Evolutionary conservation across 2,113 vertebrate genomes (phyloP).

Genomic region (Leptobrachium ailaonicum): DNA sequence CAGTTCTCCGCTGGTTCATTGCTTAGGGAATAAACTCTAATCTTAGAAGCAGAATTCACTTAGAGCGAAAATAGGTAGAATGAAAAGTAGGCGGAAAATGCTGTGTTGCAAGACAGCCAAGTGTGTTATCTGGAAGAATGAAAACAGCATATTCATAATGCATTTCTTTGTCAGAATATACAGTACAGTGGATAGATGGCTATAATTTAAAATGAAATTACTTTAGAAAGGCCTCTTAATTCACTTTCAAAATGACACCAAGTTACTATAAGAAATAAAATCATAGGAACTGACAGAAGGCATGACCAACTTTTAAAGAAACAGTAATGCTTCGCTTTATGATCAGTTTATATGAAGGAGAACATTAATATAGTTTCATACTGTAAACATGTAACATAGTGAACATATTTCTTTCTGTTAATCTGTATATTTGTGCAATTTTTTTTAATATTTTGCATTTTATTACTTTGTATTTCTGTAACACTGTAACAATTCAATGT

Average conservation of each 20-base stretch:
- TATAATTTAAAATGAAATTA: constrained; percentile 24
- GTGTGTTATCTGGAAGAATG: constrained; percentile 29
- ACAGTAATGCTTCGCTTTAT: no score
- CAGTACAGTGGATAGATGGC: constrained; percentile 38
- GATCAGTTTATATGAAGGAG: no score
- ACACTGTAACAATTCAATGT: no score
- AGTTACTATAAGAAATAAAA: not conserved
- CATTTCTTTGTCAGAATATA: constrained; percentile 13
- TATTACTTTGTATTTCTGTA: no score
- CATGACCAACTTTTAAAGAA: constrained; percentile 2
- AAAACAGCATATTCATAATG: constrained; percentile 42
- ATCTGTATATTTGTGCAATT: no score
- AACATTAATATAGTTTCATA: no score
- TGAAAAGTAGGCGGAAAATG: constrained; percentile 19
- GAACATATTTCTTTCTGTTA: no score
- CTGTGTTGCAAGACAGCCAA: constrained; percentile 31
- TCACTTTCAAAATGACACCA: constrained; percentile 4
- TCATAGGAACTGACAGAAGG: not conserved
- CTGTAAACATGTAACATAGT: no score
- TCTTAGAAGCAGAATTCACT: no score
- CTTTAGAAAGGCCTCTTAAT: constrained; percentile 27
- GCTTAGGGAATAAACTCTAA: no score
- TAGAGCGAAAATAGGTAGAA: not conserved
- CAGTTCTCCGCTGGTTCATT: no score
- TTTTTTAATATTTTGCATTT: no score